phyloP scores from a whole-genome alignment of 1,140 invertebrate genomes.

The Diploscapter pachys region DNA sequence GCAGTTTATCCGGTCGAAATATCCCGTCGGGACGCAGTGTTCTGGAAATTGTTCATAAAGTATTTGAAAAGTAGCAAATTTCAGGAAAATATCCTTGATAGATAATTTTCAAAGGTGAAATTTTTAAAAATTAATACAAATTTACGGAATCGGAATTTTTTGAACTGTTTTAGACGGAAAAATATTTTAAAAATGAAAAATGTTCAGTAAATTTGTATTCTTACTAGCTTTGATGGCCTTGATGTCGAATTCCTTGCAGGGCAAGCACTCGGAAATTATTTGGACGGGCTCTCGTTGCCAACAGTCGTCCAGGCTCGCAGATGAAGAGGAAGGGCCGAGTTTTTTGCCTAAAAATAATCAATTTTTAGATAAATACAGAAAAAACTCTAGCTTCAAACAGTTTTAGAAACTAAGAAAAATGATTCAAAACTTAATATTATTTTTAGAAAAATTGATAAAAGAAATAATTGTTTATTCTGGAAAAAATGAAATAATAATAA shows the following conservation, averaged over 20 bases:
- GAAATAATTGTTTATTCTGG: too few relatives aligned
- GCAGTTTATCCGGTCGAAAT: conserved; percentile 19
- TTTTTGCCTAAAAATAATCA: conserved; percentile 1
- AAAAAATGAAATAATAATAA: too few relatives aligned
- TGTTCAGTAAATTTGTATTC: not conserved
- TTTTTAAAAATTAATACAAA: not conserved
- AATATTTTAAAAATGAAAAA: too few relatives aligned
- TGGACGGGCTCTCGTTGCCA: conserved; percentile 16
- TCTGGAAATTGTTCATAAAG: not conserved
- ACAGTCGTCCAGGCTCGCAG: not conserved
- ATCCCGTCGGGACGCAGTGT: conserved; percentile 14
- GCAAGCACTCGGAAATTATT: conserved; percentile 10
- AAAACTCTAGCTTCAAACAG: too few relatives aligned
- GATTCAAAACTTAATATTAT: too few relatives aligned
- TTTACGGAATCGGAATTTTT: not conserved
- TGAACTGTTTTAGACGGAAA: not conserved
- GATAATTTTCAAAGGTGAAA: not conserved
- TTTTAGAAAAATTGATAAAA: too few relatives aligned
- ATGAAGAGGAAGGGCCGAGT: not conserved
- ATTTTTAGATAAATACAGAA: too few relatives aligned
- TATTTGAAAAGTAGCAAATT: not conserved
- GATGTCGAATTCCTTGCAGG: conserved; percentile 19
- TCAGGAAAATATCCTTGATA: not conserved
- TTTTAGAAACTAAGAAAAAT: too few relatives aligned
- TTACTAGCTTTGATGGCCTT: conserved; percentile 21